Base-by-base conservation (phyloP, 2,888 invertebrate genomes). In the Bimastos eiseni region DNA sequence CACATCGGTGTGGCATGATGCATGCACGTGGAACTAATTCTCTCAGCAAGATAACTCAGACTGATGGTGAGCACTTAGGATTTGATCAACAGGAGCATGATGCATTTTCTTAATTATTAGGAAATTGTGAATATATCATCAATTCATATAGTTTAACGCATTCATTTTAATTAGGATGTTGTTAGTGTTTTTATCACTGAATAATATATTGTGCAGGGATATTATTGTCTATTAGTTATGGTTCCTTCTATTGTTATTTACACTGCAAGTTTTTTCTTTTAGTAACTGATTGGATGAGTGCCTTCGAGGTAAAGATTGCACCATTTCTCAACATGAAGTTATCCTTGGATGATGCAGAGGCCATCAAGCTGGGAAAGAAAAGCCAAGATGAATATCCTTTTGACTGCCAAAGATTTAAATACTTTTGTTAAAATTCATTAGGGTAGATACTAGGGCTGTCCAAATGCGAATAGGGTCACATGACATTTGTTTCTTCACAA, bases 1-100 rank as follows among this genome's bases (percentile, higher is more conserved):
- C 99, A 0, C 99, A 99, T 95, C 96, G 98, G 83, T 98, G 99
- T 95, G 99, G 99, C 21, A 98, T 99, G 93, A 97, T 99, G 96
- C 99, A 99, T 94, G 98, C 98, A 0, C 96, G 99, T 89, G 98
- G 98, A 4, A 97, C 97, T 17, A 96, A 97, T 0, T 98, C 98
- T 0, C 96, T 97, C 21, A 97, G 97, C 91, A 98, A 98, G 95
- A 94, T 95, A 90, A 94, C 95, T 19, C 95, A 95, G 90, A 94
- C 94, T 91, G 96, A 95, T 91, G 94, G 95, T 93, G 89, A 44
- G 70, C 70, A 70, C 30, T 11, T 70, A n/a, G 1, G 0, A 70
- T 70, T 70, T 70, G 13, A 70, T 70, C 70, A 4, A 70, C 70
- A 70, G 70, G 30, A 17, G n/a, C 11, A n/a, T 13, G 17, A 17